phyloP scores from a whole-genome alignment of 2,113 vertebrate genomes.

The Plestiodon gilberti region DNA sequence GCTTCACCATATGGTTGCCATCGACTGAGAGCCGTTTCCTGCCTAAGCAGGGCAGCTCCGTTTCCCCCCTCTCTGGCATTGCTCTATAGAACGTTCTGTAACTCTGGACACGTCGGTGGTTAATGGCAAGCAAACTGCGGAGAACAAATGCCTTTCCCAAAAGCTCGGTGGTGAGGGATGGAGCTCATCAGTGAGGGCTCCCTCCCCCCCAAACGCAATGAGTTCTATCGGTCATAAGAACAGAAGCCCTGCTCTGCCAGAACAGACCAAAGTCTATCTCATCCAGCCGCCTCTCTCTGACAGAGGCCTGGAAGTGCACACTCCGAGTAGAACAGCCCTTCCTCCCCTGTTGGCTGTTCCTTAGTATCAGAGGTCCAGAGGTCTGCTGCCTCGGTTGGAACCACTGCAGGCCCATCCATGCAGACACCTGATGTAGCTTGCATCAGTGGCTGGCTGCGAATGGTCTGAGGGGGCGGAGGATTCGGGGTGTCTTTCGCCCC shows the following conservation, averaged over 20 bases:
- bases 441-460: too few relatives aligned
- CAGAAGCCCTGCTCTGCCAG: background rate
- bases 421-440: too few relatives aligned
- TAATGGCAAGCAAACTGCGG: constrained; percentile 49
- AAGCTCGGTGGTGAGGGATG: background rate
- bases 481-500: too few relatives aligned
- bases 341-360: too few relatives aligned
- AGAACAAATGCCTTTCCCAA: accelerated
- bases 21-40: constrained; percentile 68
- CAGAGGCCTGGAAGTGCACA: too few relatives aligned
- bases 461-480: too few relatives aligned
- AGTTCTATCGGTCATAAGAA: background rate
- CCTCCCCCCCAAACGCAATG: background rate
- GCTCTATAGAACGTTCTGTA: constrained; percentile 40
- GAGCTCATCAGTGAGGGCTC: accelerated
- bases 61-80: constrained; percentile 39
- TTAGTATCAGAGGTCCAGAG: too few relatives aligned
- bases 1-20: constrained; percentile 72
- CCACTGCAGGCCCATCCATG: too few relatives aligned
- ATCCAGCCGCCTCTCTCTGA: too few relatives aligned
- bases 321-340: too few relatives aligned
- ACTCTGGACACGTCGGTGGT: constrained; percentile 43
- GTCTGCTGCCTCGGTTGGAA: too few relatives aligned
- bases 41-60: constrained; percentile 56
- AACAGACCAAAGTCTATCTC: background rate